Evolutionary conservation across 2,797 vertebrate genomes (phyloP).

Genomic region (Stomatorhinus walkeri): DNA sequence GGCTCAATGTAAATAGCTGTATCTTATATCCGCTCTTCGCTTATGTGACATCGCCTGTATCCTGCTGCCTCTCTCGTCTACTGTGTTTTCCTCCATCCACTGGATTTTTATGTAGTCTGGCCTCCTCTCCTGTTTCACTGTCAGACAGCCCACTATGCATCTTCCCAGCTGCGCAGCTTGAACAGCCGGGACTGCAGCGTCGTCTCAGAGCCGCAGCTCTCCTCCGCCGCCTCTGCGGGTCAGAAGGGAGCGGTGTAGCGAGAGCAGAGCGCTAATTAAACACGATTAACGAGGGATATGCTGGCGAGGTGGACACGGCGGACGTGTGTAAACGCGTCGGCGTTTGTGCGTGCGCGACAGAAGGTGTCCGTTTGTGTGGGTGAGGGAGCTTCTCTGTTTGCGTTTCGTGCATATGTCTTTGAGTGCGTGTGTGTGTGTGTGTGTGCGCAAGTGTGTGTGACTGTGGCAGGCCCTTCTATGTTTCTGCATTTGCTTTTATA

Average conservation of each 20-base stretch:
- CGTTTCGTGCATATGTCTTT: constrained; percentile 17
- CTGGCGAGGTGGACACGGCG: constrained; percentile 54
- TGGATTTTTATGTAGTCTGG: neutral
- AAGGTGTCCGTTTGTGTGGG: neutral
- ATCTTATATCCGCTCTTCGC: neutral
- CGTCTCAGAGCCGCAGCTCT: constrained; percentile 64
- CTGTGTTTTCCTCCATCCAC: neutral
- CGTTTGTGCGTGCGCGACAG: constrained; percentile 21
- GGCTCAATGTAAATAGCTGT: neutral
- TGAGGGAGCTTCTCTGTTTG: neutral
- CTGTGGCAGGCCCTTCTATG: neutral
- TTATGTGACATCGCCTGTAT: neutral
- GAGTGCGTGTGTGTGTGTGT: neutral
- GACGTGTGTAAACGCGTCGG: constrained; percentile 29
- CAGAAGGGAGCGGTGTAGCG: constrained; percentile 70
- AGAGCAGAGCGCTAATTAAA: constrained; percentile 70
- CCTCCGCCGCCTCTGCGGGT: constrained; percentile 62
- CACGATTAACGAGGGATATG: constrained; percentile 64
- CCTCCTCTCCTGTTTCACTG: neutral
- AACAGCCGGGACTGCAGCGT: constrained; percentile 52
- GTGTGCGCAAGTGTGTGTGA: neutral
- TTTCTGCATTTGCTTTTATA: neutral
- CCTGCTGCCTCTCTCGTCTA: neutral
- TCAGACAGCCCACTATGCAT: neutral
- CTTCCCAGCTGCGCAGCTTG: neutral